These are phyloP conservation scores for Lumbricus terrestris DNA, from an alignment of 2,888 invertebrate genomes.

Conservation along the genomic window DNA sequence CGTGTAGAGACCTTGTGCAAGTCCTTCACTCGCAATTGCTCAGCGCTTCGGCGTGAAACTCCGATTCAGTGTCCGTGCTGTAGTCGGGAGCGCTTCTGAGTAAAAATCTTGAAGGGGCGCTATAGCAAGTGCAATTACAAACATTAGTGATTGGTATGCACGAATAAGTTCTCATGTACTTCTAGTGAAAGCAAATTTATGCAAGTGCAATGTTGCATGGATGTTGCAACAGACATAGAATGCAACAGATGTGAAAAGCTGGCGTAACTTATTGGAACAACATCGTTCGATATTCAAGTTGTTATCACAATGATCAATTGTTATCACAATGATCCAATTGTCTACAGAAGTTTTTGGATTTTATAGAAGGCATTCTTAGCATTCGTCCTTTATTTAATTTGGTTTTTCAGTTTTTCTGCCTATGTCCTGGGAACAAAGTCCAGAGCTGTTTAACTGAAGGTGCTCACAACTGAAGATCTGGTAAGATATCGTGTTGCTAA, in stretches of 20 bases:
- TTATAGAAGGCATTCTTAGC: too few relatives aligned
- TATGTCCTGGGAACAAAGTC: conserved; percentile 20
- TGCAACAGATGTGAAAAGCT: neutral
- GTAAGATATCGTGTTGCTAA: neutral
- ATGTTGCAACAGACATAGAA: neutral
- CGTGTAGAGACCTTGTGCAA: too few relatives aligned
- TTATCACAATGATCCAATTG: neutral
- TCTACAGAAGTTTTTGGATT: neutral
- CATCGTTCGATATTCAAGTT: neutral
- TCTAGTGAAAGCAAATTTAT: too few relatives aligned
- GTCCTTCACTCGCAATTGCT: too few relatives aligned
- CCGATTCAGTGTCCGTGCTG: too few relatives aligned
- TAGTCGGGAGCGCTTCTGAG: too few relatives aligned
- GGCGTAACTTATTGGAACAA: neutral
- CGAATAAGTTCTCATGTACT: too few relatives aligned
- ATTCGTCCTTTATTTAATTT: neutral
- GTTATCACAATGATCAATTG: neutral
- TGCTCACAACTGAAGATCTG: neutral
- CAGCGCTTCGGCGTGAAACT: too few relatives aligned
- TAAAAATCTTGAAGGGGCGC: too few relatives aligned
- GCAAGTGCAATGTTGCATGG: neutral
- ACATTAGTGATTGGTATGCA: too few relatives aligned
- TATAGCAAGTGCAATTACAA: too few relatives aligned
- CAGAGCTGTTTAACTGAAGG: neutral
- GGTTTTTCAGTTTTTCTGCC: conserved; percentile 24